These are phyloP conservation scores for Limnephilus auricula DNA, from an alignment of 2,888 invertebrate species.

Conservation along the genomic window DNA sequence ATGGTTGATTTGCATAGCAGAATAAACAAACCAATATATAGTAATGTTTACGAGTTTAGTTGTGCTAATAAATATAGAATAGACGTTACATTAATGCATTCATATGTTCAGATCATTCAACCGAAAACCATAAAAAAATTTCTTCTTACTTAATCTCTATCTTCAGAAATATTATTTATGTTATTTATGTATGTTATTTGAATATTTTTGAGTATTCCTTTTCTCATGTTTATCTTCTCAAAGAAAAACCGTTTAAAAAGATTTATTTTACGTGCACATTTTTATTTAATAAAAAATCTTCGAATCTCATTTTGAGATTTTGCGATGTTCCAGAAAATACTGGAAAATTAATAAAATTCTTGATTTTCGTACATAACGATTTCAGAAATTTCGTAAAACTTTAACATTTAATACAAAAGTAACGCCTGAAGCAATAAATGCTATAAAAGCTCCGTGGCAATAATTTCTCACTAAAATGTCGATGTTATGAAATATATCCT, in stretches of 20 bases:
- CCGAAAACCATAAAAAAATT: no score
- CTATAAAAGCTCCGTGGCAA: not conserved
- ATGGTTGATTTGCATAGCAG: not conserved
- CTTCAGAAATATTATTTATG: no score
- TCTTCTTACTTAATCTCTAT: no score
- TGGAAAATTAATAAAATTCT: not conserved
- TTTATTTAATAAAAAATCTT: not conserved
- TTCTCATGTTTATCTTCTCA: no score
- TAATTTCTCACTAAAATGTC: constrained; percentile 36
- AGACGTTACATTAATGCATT: no score
- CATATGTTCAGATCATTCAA: no score
- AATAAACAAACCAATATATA: not conserved
- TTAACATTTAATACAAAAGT: constrained; percentile 25
- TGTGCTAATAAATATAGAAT: no score
- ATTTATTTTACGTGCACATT: no score
- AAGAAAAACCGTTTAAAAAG: no score
- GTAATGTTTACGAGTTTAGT: no score
- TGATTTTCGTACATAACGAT: not conserved
- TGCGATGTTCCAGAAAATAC: not conserved
- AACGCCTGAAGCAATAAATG: constrained; percentile 34
- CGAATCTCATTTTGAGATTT: not conserved
- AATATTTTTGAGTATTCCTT: no score
- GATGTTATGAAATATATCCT: constrained; percentile 53
- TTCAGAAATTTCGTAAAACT: not conserved
- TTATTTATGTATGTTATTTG: no score